A percentile compares a stretch with the other conserved stretches of the same genome.
These are phyloP conservation scores for Trichechus manatus DNA, from an alignment of 2,113 vertebrate species.

Conservation along the genomic window DNA sequence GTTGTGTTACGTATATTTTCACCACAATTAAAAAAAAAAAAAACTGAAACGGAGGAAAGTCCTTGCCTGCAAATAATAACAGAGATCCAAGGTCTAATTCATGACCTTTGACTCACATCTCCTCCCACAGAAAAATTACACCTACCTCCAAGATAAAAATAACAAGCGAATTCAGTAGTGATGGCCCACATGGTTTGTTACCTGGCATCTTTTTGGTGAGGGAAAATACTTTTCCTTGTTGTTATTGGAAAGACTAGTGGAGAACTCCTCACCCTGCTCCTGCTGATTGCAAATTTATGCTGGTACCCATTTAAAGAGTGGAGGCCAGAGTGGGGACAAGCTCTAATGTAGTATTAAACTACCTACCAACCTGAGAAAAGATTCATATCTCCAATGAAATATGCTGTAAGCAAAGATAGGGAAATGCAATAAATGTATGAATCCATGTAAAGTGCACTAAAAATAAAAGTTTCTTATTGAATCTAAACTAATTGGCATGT, in stretches of 20 bases:
- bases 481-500: neutral
- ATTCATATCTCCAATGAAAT: neutral
- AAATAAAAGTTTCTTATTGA: neutral
- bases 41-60: neutral
- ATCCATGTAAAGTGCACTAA: neutral
- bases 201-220: neutral
- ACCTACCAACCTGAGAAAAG: neutral
- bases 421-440: conserved; percentile 2
- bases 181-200: neutral
- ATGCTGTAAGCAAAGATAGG: neutral
- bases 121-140: neutral
- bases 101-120: neutral
- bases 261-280: neutral
- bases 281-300: neutral
- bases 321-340: neutral
- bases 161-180: neutral
- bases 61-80: neutral
- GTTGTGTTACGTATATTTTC: neutral
- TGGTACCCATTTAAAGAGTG: neutral
- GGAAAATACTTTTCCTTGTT: neutral
- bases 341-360: conserved; percentile 24
- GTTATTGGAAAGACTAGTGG: neutral
- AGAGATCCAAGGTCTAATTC: conserved; percentile 28
- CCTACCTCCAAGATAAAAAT: conserved; percentile 28
- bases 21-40: neutral